Evolutionary conservation across 2,888 invertebrate genomes (phyloP), one percentile per base, ranked within the genome.

Genomic region (Ommatoiulus sabulosus): DNA sequence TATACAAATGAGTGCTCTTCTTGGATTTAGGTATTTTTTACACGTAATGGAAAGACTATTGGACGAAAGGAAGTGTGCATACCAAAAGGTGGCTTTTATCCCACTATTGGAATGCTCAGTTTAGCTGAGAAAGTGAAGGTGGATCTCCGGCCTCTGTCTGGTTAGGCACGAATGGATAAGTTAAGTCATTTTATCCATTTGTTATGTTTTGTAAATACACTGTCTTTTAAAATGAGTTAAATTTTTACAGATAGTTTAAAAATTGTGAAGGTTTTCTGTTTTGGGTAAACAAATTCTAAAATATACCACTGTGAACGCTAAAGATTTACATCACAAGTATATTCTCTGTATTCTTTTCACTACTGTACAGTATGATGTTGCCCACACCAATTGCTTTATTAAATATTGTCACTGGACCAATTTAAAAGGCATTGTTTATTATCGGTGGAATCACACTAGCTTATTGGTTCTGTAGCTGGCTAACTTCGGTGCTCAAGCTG

Each of bases 101-200:
- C 94, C 0, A 94, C 94, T 8, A 92, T 94, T 20, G 94, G 94
- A 89, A 93, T 94, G 94, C 91, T 94, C 89, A 94, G 94, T 91
- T 92, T 92, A 90, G 93, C 93, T 90, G 94, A 94, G 91, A 93
- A 93, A 90, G 94, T 94, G 8, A 91, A 92, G 89, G 93, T 94
- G 24, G 94, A 94, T 91, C 91, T 94, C 24, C 92, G 93, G 90
- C 94, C 94, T 10, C 91, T 94, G 46, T 93, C 94, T 24, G 94
- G 94, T 90, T 94, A 91, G 96, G 35, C 12, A 35, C 35, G 44
- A 46, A 20, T 17, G 6, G 20, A n/a, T 86, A 17, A 46, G 48
- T 86, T 44, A 80, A 80, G 24, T 80, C 80, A 80, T 86, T 86
- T 46, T 85, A 44, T 85, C 44, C 86, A 46, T 44, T 44, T 86